Base-by-base conservation (phyloP, 1,140 invertebrate genomes). In the Sipha flava region DNA sequence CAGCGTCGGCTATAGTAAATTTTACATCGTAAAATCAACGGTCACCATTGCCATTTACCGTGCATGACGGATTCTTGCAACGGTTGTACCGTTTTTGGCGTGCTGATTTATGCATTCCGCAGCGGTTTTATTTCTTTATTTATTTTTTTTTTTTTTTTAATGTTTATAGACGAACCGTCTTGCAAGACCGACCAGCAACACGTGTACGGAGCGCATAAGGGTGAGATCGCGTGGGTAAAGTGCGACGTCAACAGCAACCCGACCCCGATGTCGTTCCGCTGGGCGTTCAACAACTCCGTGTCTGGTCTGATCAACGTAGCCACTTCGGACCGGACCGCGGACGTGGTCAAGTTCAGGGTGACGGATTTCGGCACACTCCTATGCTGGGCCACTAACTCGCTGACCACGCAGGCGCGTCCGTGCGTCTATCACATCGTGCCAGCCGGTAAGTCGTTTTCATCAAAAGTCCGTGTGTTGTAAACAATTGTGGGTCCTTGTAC, bases 161-260 rank as follows among this genome's bases (percentile, higher is more conserved):
- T n/a, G n/a, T 68, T 83, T 84, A 0, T 70, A 87, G 87, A 86
- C 83, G 86, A 87, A 80, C 88, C 88, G 6, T 83, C 88, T 21
- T 89, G 87, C 79, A 86, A 88, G 40, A 84, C 84, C n/a, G 82
- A 83, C 34, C 85, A 86, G 81, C 86, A 87, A 80, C 87, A 86
- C 70, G 86, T 88, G 34, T 88, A 89, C 81, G 89, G 89, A 29
- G 89, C 89, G 10, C 88, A 89, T 10, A 87, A 88, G 83, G 85
- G 86, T 80, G 89, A 90, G 84, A 86, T 87, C 31, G 85, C 89
- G 6, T 85, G 86, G 57, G 86, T 90, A 37, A 85, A 86, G 40
- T 90, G 89, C 82, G 86, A 88, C 82, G 87, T 90, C 21, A 88
- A 89, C 80, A 87, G 89, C 14, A 88, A 90, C 82, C 89, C 89